Conservation (phyloP, 2,888 invertebrate genomes). For the Ditula angustiorana region DNA sequence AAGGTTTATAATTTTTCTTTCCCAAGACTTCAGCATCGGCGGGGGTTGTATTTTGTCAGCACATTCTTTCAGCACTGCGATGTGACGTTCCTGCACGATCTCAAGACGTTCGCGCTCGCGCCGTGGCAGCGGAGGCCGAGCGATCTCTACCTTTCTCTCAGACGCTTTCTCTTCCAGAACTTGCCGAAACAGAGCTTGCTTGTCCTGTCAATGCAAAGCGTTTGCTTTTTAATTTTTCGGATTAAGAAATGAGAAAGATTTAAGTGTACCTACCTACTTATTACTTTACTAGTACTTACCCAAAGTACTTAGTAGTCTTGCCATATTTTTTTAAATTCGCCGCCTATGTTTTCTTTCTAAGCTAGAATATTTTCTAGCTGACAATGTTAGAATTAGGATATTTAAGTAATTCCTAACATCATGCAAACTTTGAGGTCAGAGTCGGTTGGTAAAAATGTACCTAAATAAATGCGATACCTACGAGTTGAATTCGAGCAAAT, state of each 20-base stretch:
- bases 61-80: slow-evolving; percentile 83
- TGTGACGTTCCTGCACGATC: slow-evolving; percentile 79
- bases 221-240: neutral
- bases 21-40: slow-evolving; percentile 86
- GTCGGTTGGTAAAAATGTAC: too few species aligned
- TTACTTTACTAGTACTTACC: neutral
- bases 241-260: neutral
- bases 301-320: too few species aligned
- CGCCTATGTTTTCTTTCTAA: too few species aligned
- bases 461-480: too few species aligned
- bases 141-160: slow-evolving; percentile 67
- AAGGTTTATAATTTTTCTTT: slow-evolving; percentile 85
- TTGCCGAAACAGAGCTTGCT: slow-evolving; percentile 70
- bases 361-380: too few species aligned
- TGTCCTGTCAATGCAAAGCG: slow-evolving; percentile 61
- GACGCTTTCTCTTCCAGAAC: slow-evolving; percentile 73
- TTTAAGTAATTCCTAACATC: too few species aligned
- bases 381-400: too few species aligned
- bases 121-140: slow-evolving; percentile 60
- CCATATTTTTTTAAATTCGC: too few species aligned
- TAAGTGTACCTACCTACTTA: neutral
- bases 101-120: slow-evolving; percentile 77
- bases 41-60: slow-evolving; percentile 86
- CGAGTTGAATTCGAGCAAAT: too few species aligned
- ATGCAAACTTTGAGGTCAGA: too few species aligned